Percentiles rank a stretch among this genome's conserved stretches.
Evolutionary conservation across 2,113 vertebrate genomes (phyloP).

Genomic region (Dipodomys spectabilis): DNA sequence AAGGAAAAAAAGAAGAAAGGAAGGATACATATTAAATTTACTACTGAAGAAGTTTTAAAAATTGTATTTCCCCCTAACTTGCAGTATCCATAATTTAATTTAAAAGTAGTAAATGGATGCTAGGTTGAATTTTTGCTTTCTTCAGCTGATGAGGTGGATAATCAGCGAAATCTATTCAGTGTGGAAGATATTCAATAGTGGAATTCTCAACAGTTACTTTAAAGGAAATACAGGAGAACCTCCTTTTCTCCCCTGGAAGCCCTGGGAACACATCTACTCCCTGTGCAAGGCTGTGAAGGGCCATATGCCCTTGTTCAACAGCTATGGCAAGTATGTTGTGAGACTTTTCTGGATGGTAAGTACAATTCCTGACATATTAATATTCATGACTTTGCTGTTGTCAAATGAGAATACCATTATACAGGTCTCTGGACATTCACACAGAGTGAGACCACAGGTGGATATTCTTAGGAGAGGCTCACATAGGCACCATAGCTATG

Average conservation of each 20-base stretch:
- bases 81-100: not conserved
- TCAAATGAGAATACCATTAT: not conserved
- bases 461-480: no score
- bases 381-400: not conserved
- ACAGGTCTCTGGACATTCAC: no score
- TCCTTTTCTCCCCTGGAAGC: constrained; percentile 88
- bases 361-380: constrained; percentile 77
- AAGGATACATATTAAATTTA: not conserved
- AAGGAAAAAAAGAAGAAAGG: no score
- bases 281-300: constrained; percentile 90
- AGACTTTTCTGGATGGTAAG: constrained; percentile 98
- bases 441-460: no score
- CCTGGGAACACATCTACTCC: constrained; percentile 97
- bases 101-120: constrained; percentile 5
- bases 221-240: constrained; percentile 69
- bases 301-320: constrained; percentile 93
- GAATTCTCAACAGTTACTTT: constrained; percentile 66
- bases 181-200: constrained; percentile 88
- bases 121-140: constrained; percentile 41
- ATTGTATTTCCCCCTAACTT: not conserved
- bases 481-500: no score
- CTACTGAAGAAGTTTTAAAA: not conserved
- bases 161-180: constrained; percentile 93
- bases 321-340: constrained; percentile 94
- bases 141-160: constrained; percentile 95